Evolutionary conservation across 1,140 invertebrate genomes (phyloP).

Genomic region (Platyscapa corneri): DNA sequence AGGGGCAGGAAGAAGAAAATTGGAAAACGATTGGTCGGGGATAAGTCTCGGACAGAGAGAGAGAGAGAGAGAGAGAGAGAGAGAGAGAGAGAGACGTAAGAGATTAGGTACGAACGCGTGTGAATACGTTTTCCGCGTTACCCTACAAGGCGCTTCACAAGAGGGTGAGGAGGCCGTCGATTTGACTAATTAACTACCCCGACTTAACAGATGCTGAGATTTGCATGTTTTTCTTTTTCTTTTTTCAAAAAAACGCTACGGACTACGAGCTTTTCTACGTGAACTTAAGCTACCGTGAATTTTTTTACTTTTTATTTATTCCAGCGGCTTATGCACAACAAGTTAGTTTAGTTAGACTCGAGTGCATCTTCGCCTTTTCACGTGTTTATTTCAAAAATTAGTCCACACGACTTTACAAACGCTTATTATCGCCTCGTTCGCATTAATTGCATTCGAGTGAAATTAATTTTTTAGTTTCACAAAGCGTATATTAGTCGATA

Average conservation of each 20-base stretch:
- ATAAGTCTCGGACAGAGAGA: conserved; percentile 38
- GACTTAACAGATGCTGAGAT: neutral
- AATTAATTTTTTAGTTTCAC: no score
- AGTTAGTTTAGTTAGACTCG: no score
- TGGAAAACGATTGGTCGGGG: conserved; percentile 40
- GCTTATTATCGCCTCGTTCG: no score
- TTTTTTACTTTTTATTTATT: no score
- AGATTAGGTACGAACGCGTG: neutral
- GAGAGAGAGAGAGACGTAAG: conserved; percentile 17
- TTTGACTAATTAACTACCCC: conserved; percentile 36
- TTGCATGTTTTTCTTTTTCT: neutral
- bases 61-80: no score
- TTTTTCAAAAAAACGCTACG: neutral
- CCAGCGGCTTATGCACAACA: no score
- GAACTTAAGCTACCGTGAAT: neutral
- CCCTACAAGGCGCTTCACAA: neutral
- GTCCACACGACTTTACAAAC: no score
- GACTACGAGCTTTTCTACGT: neutral
- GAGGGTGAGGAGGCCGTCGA: neutral
- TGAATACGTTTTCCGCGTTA: conserved; percentile 45
- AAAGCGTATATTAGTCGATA: no score
- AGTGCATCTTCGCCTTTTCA: no score
- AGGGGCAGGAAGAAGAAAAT: conserved; percentile 34
- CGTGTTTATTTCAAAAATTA: no score
- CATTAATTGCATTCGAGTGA: no score